phyloP scores from a whole-genome alignment of 2,888 invertebrate species.

The Tenodera sinensis region DNA sequence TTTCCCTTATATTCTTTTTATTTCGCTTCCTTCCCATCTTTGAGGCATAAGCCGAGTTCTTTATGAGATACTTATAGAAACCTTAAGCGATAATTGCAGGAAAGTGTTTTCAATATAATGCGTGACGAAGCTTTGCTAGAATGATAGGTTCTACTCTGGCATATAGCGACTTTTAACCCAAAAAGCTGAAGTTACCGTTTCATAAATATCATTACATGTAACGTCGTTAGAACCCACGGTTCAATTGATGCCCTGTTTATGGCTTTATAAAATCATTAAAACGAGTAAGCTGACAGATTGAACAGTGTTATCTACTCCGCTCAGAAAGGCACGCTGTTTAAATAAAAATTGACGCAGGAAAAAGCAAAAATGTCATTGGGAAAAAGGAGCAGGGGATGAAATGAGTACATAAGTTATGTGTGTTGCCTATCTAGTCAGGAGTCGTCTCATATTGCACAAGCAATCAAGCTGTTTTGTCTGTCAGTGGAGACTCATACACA shows the following conservation, averaged over 20 bases:
- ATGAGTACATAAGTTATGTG: slow-evolving; percentile 1
- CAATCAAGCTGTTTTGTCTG: slow-evolving; percentile 2
- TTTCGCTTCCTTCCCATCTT: too few species aligned
- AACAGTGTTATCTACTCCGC: background rate
- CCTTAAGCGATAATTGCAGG: too few species aligned
- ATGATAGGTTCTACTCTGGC: background rate
- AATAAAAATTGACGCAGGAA: background rate
- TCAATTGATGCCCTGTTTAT: background rate
- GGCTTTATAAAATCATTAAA: background rate
- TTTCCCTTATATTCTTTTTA: too few species aligned
- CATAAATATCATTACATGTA: background rate
- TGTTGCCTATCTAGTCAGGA: background rate
- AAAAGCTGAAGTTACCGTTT: background rate
- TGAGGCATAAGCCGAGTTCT: too few species aligned
- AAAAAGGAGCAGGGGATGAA: background rate
- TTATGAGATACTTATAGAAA: too few species aligned
- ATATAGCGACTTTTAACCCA: background rate
- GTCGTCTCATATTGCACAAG: background rate
- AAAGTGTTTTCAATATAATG: too few species aligned
- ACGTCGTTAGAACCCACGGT: background rate
- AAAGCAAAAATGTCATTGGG: background rate
- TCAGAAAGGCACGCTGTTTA: background rate
- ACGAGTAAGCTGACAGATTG: background rate
- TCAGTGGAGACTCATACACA: background rate
- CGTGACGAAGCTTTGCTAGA: background rate